Evolutionary conservation across 2,888 invertebrate genomes (phyloP).

Genomic region (Drosophila cognata): DNA sequence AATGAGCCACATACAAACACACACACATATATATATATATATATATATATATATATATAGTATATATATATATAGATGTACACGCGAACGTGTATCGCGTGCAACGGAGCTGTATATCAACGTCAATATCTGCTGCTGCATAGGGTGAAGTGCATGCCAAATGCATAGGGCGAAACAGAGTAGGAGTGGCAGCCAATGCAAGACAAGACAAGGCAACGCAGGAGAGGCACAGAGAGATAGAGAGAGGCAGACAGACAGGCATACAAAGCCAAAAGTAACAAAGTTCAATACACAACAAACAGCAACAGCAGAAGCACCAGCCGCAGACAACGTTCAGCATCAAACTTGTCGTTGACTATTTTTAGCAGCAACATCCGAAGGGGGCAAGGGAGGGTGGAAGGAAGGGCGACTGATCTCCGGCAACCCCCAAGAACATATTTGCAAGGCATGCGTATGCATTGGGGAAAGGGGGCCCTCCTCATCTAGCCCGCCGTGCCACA

Average conservation of each 20-base stretch:
- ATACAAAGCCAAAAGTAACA: slow-evolving; percentile 70
- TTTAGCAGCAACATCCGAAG: slow-evolving; percentile 50
- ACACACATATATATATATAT: not conserved
- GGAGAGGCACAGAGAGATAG: slow-evolving; percentile 26
- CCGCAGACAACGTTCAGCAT: slow-evolving; percentile 49
- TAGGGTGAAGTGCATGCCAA: slow-evolving; percentile 76
- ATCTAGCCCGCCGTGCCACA: slow-evolving; percentile 46
- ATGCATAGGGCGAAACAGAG: slow-evolving; percentile 66
- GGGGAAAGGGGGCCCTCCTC: not conserved
- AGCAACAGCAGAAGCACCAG: slow-evolving; percentile 20
- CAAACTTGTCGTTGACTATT: slow-evolving; percentile 61
- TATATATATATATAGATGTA: slow-evolving; percentile 2
- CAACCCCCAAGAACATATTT: slow-evolving; percentile 45
- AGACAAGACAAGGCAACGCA: slow-evolving; percentile 43
- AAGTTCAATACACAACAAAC: slow-evolving; percentile 71
- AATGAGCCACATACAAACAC: slow-evolving; percentile 56
- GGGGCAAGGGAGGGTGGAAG: not conserved
- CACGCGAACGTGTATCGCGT: slow-evolving; percentile 66
- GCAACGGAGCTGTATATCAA: slow-evolving; percentile 76
- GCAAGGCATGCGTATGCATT: slow-evolving; percentile 49
- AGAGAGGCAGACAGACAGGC: slow-evolving; percentile 40
- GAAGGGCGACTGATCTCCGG: slow-evolving; percentile 13
- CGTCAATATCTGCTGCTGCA: slow-evolving; percentile 75
- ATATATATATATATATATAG: slow-evolving; percentile 26
- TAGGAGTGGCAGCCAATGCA: slow-evolving; percentile 69